Base-by-base conservation (phyloP, 2,113 vertebrate genomes). In the Pavo muticus region DNA sequence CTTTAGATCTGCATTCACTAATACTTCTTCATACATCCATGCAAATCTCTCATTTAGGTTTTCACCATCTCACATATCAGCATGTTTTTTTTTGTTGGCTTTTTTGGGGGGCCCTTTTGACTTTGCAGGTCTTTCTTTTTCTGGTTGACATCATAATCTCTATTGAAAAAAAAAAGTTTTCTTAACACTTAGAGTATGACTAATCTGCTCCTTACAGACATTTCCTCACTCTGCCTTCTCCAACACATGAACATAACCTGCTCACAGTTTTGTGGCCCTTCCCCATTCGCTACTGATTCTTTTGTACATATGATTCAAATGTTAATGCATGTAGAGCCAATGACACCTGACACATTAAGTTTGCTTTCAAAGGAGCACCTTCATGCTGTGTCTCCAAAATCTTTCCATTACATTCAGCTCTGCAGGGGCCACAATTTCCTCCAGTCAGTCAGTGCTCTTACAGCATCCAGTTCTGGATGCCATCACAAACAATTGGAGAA, bases 141-240 rank as follows among this genome's bases (percentile, higher is more conserved):
- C 72, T 90, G 59, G 48, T 48, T 93, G 72, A 86, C 56, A 73
- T 86, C 88, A 90, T 69, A 93, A 59, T 47, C 6, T 86, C 30
- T 77, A 45, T 59, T 73, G 59, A 37, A 79, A 57, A 60, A 39
- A 56, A 68, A 68, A 68, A 27, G 25, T 75, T 93, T 93, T 75
- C 88, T 84, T 82, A 79, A 75, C 85, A 87, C 67, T 90, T 87
- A 0, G 1, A 71, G 42, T 60, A 50, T 91, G 90, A 85, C 64
- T 95, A 71, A 78, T 87, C 78, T 85, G 52, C 32, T 65, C 23
- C 90, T 88, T 75, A 65, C 78, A 91, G 88, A 59, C 25, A 57
- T 52, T 65, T 11, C 79, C 67, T 76, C 70, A 87, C 85, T 71
- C 16, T 45, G 7, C 40, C 47, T 76, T 64, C 60, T 75, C 63